Evolutionary conservation across 2,888 invertebrate species (phyloP).

Genomic region (Tridacna crocea): DNA sequence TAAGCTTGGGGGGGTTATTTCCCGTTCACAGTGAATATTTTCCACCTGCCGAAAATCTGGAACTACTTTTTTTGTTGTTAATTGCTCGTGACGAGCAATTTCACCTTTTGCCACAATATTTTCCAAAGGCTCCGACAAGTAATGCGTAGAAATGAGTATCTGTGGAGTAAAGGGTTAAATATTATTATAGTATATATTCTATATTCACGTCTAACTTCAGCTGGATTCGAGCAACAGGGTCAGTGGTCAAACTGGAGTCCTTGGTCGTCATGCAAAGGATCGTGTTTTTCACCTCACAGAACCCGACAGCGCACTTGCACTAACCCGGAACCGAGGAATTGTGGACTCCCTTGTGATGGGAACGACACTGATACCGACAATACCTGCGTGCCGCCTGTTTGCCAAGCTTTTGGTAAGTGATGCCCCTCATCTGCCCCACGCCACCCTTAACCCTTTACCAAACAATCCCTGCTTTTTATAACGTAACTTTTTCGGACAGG

Average conservation of each 20-base stretch:
- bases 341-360: neutral
- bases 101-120: no score
- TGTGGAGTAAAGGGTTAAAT: neutral
- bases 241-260: conserved; percentile 4
- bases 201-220: neutral
- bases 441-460: no score
- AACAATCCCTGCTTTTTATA: no score
- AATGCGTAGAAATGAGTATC: no score
- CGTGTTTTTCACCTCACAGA: neutral
- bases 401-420: neutral
- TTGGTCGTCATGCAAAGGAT: neutral
- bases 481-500: no score
- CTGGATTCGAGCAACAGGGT: neutral
- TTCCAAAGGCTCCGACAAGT: no score
- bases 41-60: no score
- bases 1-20: no score
- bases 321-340: conserved; percentile 12
- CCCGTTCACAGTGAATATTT: no score
- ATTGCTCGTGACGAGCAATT: no score
- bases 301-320: neutral
- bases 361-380: neutral
- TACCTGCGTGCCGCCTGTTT: conserved; percentile 1
- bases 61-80: no score
- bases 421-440: no score
- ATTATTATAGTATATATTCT: neutral